Conservation (phyloP, 2,113 vertebrate genomes). For the Arizona elegans region DNA sequence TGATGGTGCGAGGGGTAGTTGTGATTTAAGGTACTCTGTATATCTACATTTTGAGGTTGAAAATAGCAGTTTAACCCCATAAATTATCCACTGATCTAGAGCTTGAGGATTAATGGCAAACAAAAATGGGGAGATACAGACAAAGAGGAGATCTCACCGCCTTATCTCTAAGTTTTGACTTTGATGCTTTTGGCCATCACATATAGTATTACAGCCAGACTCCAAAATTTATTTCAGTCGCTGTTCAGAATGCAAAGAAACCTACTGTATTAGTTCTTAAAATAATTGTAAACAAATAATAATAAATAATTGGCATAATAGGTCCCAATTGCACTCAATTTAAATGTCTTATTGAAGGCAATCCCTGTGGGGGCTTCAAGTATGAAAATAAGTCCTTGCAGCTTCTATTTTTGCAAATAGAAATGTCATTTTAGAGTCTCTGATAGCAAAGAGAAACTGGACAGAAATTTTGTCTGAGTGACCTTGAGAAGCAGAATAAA, state of each 20-base stretch:
- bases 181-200: not conserved
- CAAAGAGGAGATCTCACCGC: not conserved
- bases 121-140: not conserved
- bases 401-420: not conserved
- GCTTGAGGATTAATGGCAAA: not conserved
- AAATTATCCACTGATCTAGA: not conserved
- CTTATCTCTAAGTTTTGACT: slow-evolving; percentile 15
- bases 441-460: not conserved
- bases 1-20: not conserved
- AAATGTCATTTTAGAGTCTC: not conserved
- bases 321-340: not conserved
- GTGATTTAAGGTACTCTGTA: not conserved
- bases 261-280: not conserved
- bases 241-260: not conserved
- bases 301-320: not conserved
- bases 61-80: not conserved
- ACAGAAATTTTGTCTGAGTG: not conserved
- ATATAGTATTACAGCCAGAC: not conserved
- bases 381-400: not conserved
- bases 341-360: not conserved
- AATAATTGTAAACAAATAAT: not conserved
- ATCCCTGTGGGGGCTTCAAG: not conserved
- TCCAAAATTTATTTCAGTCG: not conserved
- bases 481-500: not conserved
- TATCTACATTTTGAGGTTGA: not conserved